These are phyloP conservation scores for Pseudochirops corinnae DNA, from an alignment of 2,797 vertebrate species.

Conservation along the genomic window DNA sequence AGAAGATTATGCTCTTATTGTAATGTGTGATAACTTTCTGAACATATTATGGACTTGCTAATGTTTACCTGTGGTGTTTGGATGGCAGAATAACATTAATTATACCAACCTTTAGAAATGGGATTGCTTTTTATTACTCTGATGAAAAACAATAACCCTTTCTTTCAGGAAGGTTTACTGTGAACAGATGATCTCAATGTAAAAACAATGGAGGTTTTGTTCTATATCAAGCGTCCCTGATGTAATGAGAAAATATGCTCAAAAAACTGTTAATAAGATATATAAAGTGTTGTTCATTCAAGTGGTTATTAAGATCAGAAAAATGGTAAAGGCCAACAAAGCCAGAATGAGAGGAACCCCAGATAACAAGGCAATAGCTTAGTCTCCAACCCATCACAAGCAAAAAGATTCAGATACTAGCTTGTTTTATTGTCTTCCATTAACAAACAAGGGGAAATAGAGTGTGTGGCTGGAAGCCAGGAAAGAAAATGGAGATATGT, in stretches of 20 bases:
- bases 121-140: not conserved
- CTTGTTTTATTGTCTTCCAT: conserved; percentile 75
- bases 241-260: conserved; percentile 68
- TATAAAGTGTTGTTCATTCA: conserved; percentile 72
- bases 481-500: not conserved
- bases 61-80: not conserved
- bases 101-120: not conserved
- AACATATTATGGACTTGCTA: not conserved
- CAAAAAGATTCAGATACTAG: conserved; percentile 74
- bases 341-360: conserved; percentile 67
- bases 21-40: not conserved
- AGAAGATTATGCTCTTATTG: not conserved
- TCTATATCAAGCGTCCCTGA: conserved; percentile 29
- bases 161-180: not conserved
- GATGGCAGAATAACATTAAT: not conserved
- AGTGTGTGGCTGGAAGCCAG: not conserved
- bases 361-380: conserved; percentile 70
- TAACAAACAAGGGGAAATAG: conserved; percentile 58
- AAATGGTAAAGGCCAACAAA: conserved; percentile 75
- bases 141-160: not conserved
- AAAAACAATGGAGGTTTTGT: conserved; percentile 7
- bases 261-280: conserved; percentile 58
- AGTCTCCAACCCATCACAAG: conserved; percentile 71
- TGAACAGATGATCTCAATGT: not conserved
- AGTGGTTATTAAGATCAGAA: conserved; percentile 69